Conservation (phyloP, 1,140 invertebrate species). For the Mylabris phalerata region DNA sequence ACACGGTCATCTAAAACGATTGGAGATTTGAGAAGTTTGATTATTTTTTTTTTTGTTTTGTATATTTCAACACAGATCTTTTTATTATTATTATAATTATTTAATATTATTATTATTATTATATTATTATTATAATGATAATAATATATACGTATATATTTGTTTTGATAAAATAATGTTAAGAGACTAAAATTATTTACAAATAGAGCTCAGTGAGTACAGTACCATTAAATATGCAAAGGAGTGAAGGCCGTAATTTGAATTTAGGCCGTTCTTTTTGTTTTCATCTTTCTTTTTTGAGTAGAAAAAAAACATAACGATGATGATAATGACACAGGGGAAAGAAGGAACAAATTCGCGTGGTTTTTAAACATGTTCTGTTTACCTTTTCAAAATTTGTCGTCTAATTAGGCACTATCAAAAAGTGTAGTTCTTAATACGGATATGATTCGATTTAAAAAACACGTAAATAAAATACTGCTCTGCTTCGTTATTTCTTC, state of each 20-base stretch:
- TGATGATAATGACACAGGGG: too few species aligned
- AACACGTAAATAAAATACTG: constrained; percentile 39
- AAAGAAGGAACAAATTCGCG: background rate
- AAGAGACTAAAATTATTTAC: constrained; percentile 29
- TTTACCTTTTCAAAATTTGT: too few species aligned
- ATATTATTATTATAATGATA: too few species aligned
- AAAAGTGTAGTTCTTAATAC: constrained; percentile 26
- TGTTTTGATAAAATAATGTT: constrained; percentile 29
- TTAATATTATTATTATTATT: too few species aligned
- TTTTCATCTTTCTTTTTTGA: constrained; percentile 3
- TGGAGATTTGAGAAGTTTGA: too few species aligned
- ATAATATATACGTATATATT: too few species aligned
- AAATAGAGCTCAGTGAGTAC: constrained; percentile 31
- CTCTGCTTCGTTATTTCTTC: constrained; percentile 31
- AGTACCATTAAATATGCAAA: constrained; percentile 23
- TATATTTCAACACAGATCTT: constrained; percentile 27
- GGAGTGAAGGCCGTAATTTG: background rate
- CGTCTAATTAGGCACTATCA: constrained; percentile 35
- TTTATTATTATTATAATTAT: too few species aligned
- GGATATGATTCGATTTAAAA: constrained; percentile 39
- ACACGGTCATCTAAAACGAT: too few species aligned
- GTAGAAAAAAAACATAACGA: background rate
- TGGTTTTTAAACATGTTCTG: background rate
- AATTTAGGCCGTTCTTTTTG: constrained; percentile 23
- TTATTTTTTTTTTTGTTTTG: too few species aligned